A percentile compares a stretch with the other conserved stretches of the same genome.
Conservation (phyloP, 2,113 vertebrate genomes). For the Colaptes auratus region DNA sequence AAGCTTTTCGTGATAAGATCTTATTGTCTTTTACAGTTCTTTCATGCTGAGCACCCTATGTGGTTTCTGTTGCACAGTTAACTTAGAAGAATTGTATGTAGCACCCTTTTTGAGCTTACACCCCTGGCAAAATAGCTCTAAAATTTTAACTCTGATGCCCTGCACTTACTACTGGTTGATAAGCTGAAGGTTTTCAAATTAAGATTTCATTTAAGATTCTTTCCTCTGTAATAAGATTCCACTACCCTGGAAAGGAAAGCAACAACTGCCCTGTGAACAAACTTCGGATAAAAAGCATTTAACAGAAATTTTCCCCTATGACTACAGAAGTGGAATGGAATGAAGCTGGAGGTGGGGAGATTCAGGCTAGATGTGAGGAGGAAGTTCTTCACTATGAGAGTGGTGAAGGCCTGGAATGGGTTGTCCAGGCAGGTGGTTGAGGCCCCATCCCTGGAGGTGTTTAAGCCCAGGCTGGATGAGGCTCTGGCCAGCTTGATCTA, state of each 20-base stretch:
- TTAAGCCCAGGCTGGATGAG: too few species aligned
- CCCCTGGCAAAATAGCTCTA: background rate
- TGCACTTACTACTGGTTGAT: background rate
- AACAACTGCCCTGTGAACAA: background rate
- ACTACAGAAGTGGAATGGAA: accelerated
- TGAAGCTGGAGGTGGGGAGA: too few species aligned
- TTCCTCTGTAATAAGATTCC: conserved; percentile 1
- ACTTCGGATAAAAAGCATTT: background rate
- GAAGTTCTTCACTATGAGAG: too few species aligned
- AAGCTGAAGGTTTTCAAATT: background rate
- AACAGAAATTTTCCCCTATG: background rate
- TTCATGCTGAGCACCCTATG: background rate
- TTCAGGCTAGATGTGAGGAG: too few species aligned
- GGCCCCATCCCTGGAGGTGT: too few species aligned
- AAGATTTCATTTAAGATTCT: conserved; percentile 46
- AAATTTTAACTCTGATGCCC: background rate
- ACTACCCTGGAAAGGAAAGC: background rate
- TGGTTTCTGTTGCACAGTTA: background rate
- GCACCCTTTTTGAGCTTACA: background rate
- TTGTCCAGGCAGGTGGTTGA: too few species aligned
- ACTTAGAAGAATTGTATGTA: background rate
- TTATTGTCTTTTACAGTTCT: background rate
- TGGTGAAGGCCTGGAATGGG: too few species aligned
- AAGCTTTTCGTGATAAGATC: background rate
- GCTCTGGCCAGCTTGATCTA: too few species aligned